Evolutionary conservation across 2,113 vertebrate species (phyloP).

Genomic region (Patagioenas fasciata): DNA sequence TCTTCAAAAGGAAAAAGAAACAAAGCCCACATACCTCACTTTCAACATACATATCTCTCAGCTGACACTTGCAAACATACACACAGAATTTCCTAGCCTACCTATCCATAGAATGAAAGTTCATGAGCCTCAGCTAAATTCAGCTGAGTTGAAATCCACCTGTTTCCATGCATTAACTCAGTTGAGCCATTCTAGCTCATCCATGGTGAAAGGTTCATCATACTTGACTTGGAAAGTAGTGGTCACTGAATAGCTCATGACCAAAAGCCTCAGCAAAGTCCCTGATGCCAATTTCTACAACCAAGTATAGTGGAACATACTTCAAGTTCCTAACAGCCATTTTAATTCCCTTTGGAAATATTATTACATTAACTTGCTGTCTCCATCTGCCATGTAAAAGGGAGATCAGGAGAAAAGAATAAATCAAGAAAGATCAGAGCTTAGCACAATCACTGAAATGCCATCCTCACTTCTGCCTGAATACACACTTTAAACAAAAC

Average conservation of each 20-base stretch:
- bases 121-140: neutral
- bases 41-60: neutral
- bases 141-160: neutral
- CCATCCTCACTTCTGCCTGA: neutral
- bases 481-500: neutral
- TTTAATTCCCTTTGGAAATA: neutral
- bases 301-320: neutral
- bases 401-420: neutral
- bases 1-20: slow-evolving; percentile 32
- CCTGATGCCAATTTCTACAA: neutral
- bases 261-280: neutral
- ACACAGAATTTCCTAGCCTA: neutral
- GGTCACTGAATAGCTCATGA: neutral
- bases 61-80: neutral
- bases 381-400: neutral
- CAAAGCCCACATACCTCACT: neutral
- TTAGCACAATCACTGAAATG: neutral
- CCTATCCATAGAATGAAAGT: neutral
- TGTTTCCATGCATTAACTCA: neutral
- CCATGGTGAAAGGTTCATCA: neutral
- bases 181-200: neutral
- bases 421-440: neutral
- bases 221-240: neutral
- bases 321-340: neutral
- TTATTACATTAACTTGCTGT: neutral